Base-by-base conservation (phyloP, 2,797 vertebrate species). In the Ptychadena robeensis region DNA sequence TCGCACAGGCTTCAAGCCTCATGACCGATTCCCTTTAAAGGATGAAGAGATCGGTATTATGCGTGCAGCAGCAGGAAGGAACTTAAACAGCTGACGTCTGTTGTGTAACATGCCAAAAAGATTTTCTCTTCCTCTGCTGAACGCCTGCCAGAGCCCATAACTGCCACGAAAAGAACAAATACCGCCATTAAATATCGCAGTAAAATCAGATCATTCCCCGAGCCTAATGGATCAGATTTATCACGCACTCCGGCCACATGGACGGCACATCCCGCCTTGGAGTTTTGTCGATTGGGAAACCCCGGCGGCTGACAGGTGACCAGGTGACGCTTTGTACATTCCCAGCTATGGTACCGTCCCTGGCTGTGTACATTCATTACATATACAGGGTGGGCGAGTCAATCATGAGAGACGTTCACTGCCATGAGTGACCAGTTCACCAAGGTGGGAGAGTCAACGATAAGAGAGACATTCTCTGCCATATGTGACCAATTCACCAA, bases 201-300 rank as follows among this genome's bases (percentile, higher is more conserved):
- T 70, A 80, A 85, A 75, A 73, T 61, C 44, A 32, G 71, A 85
- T 80, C 71, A 84, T 84, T 84, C 82, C 82, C 3, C 69, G 74
- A 73, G 53, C 71, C 82, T 85, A 85, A 85, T 85, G 82, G 82
- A 80, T 80, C 72, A 76, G 73, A 85, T 80, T 85, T 85, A 85
- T 85, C 82, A 85, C 80, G 66, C 63, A 57, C 82, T 64, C 37
- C 34, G 25, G 82, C 82, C 82, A 85, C 80, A 80, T 80, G 78
- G 82, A 80, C 48, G 48, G 65, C 53, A 69, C 73, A 79, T 79
- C 59, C 40, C 73, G 69, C 57, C 25, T 77, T 67, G 44, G 68
- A 25, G 59, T 73, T 78, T 57, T 68, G 31, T 73, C 38, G 63
- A 44, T 73, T 63, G 64, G 57, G 66, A 10, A 74, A 12, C 9